Evolutionary conservation across 1,140 invertebrate species (phyloP).

Genomic region (Cryptotermes secundus): DNA sequence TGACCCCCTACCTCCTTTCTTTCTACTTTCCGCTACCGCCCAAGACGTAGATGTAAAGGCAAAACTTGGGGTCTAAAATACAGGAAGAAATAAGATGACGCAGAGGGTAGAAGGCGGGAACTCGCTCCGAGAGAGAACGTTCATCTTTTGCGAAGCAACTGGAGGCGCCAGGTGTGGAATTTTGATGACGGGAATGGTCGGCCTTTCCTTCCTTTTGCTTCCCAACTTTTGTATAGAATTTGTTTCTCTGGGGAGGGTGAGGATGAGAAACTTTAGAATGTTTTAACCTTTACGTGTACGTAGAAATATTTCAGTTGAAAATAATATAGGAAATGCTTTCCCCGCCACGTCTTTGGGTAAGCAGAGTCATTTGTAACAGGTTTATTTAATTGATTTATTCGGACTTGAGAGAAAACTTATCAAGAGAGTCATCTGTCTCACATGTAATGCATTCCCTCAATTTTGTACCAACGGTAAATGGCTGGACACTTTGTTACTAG

Average conservation of each 20-base stretch:
- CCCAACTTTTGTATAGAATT: constrained; percentile 9
- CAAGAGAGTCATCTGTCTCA: too few relatives aligned
- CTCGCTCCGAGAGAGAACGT: constrained; percentile 15
- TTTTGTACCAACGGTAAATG: too few relatives aligned
- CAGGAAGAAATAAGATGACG: constrained; percentile 30
- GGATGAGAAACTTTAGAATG: neutral
- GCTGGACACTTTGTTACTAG: too few relatives aligned
- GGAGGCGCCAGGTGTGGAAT: constrained; percentile 29
- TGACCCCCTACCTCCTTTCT: neutral
- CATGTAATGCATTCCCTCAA: too few relatives aligned
- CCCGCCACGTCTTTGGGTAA: too few relatives aligned
- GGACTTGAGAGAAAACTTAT: too few relatives aligned
- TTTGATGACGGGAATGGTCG: constrained; percentile 28
- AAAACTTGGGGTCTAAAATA: constrained; percentile 25
- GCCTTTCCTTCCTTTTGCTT: constrained; percentile 15
- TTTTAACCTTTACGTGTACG: neutral
- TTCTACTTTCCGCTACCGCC: constrained; percentile 1
- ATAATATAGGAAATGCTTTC: too few relatives aligned
- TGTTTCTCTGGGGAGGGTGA: neutral
- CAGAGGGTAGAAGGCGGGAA: constrained; percentile 14
- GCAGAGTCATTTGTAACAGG: too few relatives aligned
- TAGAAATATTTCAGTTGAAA: neutral
- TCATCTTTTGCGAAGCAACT: constrained; percentile 27
- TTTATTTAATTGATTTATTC: too few relatives aligned
- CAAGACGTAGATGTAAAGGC: constrained; percentile 16